phyloP scores from a whole-genome alignment of 2,888 invertebrate genomes.

The Caenorhabditis sp. region DNA sequence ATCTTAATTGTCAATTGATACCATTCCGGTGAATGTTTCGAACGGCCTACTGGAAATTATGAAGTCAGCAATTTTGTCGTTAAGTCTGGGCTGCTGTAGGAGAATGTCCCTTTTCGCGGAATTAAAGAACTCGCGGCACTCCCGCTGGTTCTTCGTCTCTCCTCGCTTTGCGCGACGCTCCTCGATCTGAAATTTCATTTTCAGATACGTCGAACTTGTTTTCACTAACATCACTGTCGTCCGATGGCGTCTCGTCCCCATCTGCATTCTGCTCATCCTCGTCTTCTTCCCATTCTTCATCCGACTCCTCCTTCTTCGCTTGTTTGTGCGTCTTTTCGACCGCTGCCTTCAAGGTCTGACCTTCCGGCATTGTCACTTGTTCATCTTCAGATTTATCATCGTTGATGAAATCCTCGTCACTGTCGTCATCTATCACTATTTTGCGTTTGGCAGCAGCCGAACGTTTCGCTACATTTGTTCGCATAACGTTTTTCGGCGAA shows the following conservation, averaged over 20 bases:
- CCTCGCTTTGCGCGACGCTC: slow-evolving; percentile 47
- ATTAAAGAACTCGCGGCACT: slow-evolving; percentile 64
- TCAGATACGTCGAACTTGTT: no score
- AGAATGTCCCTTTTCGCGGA: slow-evolving; percentile 49
- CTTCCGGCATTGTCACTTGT: slow-evolving; percentile 10
- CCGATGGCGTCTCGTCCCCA: slow-evolving; percentile 55
- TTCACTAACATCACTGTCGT: slow-evolving; percentile 62
- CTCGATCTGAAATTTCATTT: slow-evolving; percentile 47
- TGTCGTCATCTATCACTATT: slow-evolving; percentile 47
- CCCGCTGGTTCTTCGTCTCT: slow-evolving; percentile 43
- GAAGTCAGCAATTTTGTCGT: slow-evolving; percentile 62
- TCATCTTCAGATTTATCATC: slow-evolving; percentile 18
- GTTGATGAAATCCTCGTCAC: slow-evolving; percentile 42
- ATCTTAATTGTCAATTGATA: slow-evolving; percentile 30
- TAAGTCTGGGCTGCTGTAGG: slow-evolving; percentile 59
- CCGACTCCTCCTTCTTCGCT: slow-evolving; percentile 47
- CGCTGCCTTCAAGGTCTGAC: slow-evolving; percentile 23
- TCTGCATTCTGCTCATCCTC: slow-evolving; percentile 50
- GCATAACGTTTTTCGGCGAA: slow-evolving; percentile 48
- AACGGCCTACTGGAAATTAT: slow-evolving; percentile 60
- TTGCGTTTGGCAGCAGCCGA: slow-evolving; percentile 25
- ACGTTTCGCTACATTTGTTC: slow-evolving; percentile 36
- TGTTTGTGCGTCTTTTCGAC: slow-evolving; percentile 24
- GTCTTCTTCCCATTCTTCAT: slow-evolving; percentile 58
- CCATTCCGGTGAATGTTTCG: slow-evolving; percentile 47